These are phyloP conservation scores for Holothuria leucospilota DNA, from an alignment of 53 echinoderm and acorn worm species.

Conservation along the genomic window DNA sequence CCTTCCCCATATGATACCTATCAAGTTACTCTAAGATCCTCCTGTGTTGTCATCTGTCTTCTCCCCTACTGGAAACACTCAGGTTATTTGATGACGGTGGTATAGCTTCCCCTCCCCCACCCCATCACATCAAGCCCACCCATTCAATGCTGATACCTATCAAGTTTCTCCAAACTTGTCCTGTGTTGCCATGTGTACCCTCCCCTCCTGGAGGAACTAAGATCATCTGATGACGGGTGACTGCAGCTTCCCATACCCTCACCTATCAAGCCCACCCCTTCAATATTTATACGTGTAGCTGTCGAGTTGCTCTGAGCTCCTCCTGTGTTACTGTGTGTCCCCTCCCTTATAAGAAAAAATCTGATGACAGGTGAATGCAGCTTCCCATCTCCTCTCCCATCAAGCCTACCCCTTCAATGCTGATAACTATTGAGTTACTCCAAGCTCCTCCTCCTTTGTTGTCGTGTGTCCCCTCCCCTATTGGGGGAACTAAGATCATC, in stretches of 20 bases:
- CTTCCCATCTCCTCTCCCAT: background rate
- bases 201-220: conserved; percentile 13
- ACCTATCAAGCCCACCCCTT: background rate
- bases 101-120: too few species aligned
- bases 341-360: too few species aligned
- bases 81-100: too few species aligned
- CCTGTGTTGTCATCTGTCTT: conserved; percentile 3
- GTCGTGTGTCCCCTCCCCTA: background rate
- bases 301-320: conserved; percentile 63
- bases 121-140: background rate
- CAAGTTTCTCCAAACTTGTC: conserved; percentile 62
- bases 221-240: conserved; percentile 42
- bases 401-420: background rate
- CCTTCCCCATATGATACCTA: too few species aligned
- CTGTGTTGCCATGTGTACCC: conserved; percentile 19
- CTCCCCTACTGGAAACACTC: too few species aligned
- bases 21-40: conserved; percentile 61
- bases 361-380: too few species aligned
- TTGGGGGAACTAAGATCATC: too few species aligned
- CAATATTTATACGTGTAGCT: conserved; percentile 58
- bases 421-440: conserved; percentile 66
- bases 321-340: conserved; percentile 17
- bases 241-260: too few species aligned
- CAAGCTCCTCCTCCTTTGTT: conserved; percentile 46
- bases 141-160: conserved; percentile 45